Conservation (phyloP, 2,113 vertebrate genomes). For the Ceuthmochares aereus region DNA sequence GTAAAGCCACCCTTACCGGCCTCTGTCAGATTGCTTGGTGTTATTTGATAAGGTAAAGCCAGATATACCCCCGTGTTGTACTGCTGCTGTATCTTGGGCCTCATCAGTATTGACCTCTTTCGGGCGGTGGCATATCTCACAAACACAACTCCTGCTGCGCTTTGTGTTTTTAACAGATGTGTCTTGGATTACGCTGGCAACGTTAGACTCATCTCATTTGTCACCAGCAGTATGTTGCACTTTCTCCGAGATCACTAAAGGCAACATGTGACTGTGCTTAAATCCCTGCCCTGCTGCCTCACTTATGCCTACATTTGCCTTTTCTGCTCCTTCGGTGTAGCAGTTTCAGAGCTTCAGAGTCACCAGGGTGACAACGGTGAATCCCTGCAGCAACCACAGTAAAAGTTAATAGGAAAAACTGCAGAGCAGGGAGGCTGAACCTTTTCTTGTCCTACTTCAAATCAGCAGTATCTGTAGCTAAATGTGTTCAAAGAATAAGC, state of each 20-base stretch:
- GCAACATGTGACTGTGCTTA: background rate
- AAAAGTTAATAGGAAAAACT: background rate
- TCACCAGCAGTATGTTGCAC: background rate
- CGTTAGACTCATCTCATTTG: background rate
- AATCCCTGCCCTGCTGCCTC: background rate
- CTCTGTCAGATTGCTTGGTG: background rate
- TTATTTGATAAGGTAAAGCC: background rate
- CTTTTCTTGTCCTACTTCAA: background rate
- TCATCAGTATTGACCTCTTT: slow-evolving; percentile 9
- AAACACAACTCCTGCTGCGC: background rate
- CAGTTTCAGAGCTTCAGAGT: background rate
- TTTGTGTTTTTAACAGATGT: background rate
- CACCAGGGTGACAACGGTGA: background rate
- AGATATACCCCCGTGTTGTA: background rate
- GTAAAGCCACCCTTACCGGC: background rate
- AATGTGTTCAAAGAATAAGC: background rate
- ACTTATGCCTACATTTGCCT: background rate
- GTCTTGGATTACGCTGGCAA: background rate
- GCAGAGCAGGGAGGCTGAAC: background rate
- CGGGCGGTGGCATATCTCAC: background rate
- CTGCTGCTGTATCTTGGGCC: background rate
- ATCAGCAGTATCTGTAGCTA: background rate
- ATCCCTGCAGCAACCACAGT: background rate
- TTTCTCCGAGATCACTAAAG: background rate
- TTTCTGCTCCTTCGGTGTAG: accelerated